Evolutionary conservation across 2,113 vertebrate species (phyloP).

Genomic region (Diphyllodes magnificus): DNA sequence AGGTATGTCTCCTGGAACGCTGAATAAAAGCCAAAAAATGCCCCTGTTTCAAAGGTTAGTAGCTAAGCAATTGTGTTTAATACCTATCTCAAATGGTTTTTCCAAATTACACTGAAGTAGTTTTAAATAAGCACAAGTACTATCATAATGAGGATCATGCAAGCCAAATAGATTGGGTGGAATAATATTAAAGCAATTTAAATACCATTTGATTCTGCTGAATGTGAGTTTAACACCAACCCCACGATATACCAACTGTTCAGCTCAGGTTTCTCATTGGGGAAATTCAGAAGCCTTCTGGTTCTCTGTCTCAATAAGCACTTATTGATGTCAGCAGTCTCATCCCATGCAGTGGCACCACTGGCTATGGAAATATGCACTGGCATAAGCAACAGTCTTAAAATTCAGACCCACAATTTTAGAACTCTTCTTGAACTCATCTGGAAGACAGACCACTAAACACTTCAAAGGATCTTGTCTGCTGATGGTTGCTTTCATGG

Average conservation of each 20-base stretch:
- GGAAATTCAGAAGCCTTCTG: neutral
- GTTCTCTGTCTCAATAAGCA: neutral
- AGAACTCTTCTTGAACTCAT: constrained; percentile 23
- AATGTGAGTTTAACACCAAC: neutral
- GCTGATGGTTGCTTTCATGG: neutral
- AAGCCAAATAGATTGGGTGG: neutral
- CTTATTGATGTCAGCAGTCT: neutral
- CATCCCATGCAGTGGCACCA: neutral
- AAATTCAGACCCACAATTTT: neutral
- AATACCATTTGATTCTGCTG: neutral
- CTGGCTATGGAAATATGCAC: neutral
- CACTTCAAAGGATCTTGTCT: neutral
- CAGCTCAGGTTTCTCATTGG: neutral
- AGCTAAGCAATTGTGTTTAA: neutral
- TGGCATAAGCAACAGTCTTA: neutral
- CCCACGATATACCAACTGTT: neutral
- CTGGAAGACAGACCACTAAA: constrained; percentile 1
- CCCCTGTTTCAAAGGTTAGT: neutral
- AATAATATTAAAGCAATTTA: constrained; percentile 4
- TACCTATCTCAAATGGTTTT: neutral
- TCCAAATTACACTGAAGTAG: neutral
- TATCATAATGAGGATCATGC: neutral
- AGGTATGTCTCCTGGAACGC: neutral
- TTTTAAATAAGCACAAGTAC: neutral
- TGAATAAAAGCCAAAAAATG: neutral